Base-by-base conservation (phyloP, 1,140 invertebrate genomes). In the Mycetomoellerius zeteki region DNA sequence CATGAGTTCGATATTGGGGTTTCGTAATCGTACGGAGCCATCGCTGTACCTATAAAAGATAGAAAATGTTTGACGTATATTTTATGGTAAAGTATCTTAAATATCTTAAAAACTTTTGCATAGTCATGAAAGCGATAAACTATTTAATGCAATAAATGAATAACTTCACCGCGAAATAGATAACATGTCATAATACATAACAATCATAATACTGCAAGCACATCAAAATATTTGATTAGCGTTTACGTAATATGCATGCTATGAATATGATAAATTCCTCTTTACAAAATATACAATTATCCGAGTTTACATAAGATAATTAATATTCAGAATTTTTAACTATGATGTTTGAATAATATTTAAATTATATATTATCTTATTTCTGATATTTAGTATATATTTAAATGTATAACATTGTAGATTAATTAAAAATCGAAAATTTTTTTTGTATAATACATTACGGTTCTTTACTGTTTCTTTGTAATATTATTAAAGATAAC, bases 1-100 rank as follows among this genome's bases (percentile, higher is more conserved):
- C 98, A 99, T 98, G 10, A 98, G 96, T 93, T 98, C 97, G 92
- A 99, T 98, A 93, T 99, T 97, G 0, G 98, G 97, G 95, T 99
- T 99, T 54, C 98, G 96, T 10, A 98, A 96, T 71, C 97, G 96
- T 5, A 98, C 97, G 0, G 97, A 97, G 62, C 98, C 98, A 97
- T 98, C 98, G 73, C 97, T 96, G 94, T 98, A 98, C 90, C 97
- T 97, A 91, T 2, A 95, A 93, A 86, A 52, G 14, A 67, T n/a
- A 7, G 0, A 16, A 37, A 52, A 67, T 1, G n/a, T 78, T 14
- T 30, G 1, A 37, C 6, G 6, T 54, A 10, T 1, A 24, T 78
- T 37, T 78, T 10, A 19, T 21, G 10, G 4, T 8, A 43, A 21
- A 14, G 5, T 4, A 1, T 43, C 47, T 64, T 19, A 47, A n/a